phyloP scores from a whole-genome alignment of 2,797 vertebrate genomes.

The Miichthys miiuy region DNA sequence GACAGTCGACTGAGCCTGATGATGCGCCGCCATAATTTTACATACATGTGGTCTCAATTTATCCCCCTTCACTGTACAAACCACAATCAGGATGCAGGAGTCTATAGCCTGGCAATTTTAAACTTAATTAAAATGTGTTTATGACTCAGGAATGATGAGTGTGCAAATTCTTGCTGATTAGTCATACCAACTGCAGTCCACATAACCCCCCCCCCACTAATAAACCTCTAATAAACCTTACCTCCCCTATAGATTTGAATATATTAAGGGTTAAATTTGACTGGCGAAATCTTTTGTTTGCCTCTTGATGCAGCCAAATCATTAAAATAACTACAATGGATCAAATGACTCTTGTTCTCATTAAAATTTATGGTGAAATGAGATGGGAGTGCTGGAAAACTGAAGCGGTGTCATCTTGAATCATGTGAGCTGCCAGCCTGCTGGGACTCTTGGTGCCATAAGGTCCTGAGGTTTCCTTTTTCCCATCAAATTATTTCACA shows the following conservation, averaged over 20 bases:
- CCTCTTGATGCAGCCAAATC: slow-evolving; percentile 52
- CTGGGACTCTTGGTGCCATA: slow-evolving; percentile 67
- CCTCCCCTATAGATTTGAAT: slow-evolving; percentile 32
- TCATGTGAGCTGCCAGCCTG: slow-evolving; percentile 61
- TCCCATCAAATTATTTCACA: slow-evolving; percentile 55
- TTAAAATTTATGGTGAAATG: slow-evolving; percentile 66
- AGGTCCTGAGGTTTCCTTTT: slow-evolving; percentile 68
- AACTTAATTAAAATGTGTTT: slow-evolving; percentile 75
- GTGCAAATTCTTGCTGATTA: slow-evolving; percentile 66
- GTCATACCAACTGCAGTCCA: slow-evolving; percentile 59
- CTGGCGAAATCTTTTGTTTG: slow-evolving; percentile 56
- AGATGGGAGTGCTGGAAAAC: slow-evolving; percentile 61
- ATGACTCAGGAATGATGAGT: slow-evolving; percentile 51
- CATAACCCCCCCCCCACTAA: slow-evolving; percentile 30
- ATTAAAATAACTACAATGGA: slow-evolving; percentile 56
- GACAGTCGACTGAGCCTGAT: slow-evolving; percentile 12
- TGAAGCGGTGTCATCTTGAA: slow-evolving; percentile 67
- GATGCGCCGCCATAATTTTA: slow-evolving; percentile 37
- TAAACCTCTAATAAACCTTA: slow-evolving; percentile 57
- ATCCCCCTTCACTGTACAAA: slow-evolving; percentile 41
- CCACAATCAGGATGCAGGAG: slow-evolving; percentile 48
- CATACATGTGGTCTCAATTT: slow-evolving; percentile 76
- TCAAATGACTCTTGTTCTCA: slow-evolving; percentile 55
- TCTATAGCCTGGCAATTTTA: slow-evolving; percentile 50
- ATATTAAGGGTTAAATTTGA: slow-evolving; percentile 50